Percentiles rank a stretch among this genome's conserved stretches.
Conservation (phyloP, 2,888 invertebrate genomes). For the Kryphioiulus occultus region DNA sequence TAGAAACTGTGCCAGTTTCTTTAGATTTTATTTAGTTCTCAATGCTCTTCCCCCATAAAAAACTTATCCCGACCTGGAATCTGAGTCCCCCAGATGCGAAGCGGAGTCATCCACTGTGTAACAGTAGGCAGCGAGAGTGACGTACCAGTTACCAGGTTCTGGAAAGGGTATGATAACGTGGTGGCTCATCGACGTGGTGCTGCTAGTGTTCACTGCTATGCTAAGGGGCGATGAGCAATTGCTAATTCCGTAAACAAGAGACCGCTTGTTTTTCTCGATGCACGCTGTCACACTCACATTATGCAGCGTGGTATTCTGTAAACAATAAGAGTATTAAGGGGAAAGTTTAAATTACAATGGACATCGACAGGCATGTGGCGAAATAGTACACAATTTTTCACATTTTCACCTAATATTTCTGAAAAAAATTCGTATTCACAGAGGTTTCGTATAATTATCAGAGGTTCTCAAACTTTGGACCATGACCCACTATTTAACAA, state of each 20-base stretch:
- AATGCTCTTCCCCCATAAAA: background rate
- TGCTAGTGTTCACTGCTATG: constrained; percentile 56
- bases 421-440: too few relatives aligned
- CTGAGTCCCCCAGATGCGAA: background rate
- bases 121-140: constrained; percentile 77
- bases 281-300: constrained; percentile 58
- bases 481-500: too few relatives aligned
- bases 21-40: background rate
- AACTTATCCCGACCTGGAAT: background rate
- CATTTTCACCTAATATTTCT: too few relatives aligned
- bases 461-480: too few relatives aligned
- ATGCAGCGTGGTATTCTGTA: constrained; percentile 56
- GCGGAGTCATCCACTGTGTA: constrained; percentile 54
- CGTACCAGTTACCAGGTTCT: constrained; percentile 82
- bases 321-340: background rate
- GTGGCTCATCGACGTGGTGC: constrained; percentile 70
- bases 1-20: background rate
- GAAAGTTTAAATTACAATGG: background rate
- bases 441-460: too few relatives aligned
- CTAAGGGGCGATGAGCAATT: constrained; percentile 58
- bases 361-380: too few relatives aligned
- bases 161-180: constrained; percentile 80
- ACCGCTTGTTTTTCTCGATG: constrained; percentile 56
- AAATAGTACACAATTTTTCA: too few relatives aligned
- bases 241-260: constrained; percentile 51